Conservation (phyloP, 1,140 invertebrate genomes). For the Branchinecta lynchi region DNA sequence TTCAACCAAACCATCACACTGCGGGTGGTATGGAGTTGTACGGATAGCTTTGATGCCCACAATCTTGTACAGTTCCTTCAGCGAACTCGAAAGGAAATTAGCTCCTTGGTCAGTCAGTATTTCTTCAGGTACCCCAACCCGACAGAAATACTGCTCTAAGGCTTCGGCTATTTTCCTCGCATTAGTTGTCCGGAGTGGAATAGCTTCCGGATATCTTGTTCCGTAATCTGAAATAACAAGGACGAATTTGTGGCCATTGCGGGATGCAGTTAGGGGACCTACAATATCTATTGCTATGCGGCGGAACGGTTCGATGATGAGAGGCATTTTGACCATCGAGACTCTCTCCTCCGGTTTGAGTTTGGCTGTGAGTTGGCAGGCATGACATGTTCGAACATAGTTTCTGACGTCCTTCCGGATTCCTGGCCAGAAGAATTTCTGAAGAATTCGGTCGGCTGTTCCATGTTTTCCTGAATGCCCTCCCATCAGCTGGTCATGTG, state of each 20-base stretch:
- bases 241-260: constrained; percentile 24
- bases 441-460: constrained; percentile 16
- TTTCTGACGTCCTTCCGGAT: constrained; percentile 21
- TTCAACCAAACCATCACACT: no score
- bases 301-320: constrained; percentile 15
- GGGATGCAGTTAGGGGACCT: constrained; percentile 21
- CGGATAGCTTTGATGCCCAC: constrained; percentile 22
- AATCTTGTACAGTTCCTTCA: constrained; percentile 21
- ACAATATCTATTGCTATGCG: constrained; percentile 21
- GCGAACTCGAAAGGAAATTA: constrained; percentile 18
- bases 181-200: no score
- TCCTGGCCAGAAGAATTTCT: constrained; percentile 20
- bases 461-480: constrained; percentile 21
- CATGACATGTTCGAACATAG: constrained; percentile 21
- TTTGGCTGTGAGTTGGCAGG: constrained; percentile 21
- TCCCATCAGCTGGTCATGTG: no score
- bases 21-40: constrained; percentile 24
- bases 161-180: no score
- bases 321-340: constrained; percentile 9
- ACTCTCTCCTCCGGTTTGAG: constrained; percentile 11
- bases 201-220: no score
- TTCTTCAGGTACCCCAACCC: no score
- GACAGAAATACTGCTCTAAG: no score
- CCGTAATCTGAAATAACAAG: constrained; percentile 27
- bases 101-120: no score